Base-by-base conservation (phyloP, 2,113 vertebrate species). In the Potamarius usumacintae region DNA sequence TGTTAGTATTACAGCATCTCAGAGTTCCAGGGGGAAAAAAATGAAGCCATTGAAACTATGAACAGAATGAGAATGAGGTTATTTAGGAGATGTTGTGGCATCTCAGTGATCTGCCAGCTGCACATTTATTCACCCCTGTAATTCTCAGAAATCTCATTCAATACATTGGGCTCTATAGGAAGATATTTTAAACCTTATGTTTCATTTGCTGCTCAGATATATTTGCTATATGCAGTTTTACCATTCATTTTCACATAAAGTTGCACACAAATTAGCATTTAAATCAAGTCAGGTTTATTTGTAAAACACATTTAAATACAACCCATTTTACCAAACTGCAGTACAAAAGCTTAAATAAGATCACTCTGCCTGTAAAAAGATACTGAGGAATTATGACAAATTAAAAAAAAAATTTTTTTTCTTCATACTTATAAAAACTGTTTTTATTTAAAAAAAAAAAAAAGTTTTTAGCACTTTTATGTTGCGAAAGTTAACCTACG, bases 1-100 rank as follows among this genome's bases (percentile, higher is more conserved):
- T 69, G 48, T 52, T 65, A 65, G 42, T n/a, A 34, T 15, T 58
- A 55, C 18, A 53, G 12, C 42, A 48, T 72, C 34, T 72, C 71
- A 48, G 14, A 67, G 69, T 18, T 14, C 7, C 5, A 9, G 7
- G 0, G 7, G 0, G 34, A 42, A 42, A 18, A 17, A n/a, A n/a
- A 52, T 15, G 12, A 12, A 30, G 57, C 30, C 14, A 63, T 1
- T 48, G 30, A 50, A 67, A 8, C 1, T 1, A 69, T 17, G 18
- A 85, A 72, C 57, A 77, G 71, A 77, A 52, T 58, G 58, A 30
- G 10, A 34, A 42, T 34, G 17, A 79, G 62, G 74, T 79, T 63
- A 65, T 42, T 55, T 67, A 65, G n/a, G 20, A 30, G n/a, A 34
- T 55, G 50, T 34, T 67, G 50, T 86, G 48, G 34, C 53, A 34